These are phyloP conservation scores for Uria lomvia DNA, from an alignment of 2,113 vertebrate species.

Conservation along the genomic window DNA sequence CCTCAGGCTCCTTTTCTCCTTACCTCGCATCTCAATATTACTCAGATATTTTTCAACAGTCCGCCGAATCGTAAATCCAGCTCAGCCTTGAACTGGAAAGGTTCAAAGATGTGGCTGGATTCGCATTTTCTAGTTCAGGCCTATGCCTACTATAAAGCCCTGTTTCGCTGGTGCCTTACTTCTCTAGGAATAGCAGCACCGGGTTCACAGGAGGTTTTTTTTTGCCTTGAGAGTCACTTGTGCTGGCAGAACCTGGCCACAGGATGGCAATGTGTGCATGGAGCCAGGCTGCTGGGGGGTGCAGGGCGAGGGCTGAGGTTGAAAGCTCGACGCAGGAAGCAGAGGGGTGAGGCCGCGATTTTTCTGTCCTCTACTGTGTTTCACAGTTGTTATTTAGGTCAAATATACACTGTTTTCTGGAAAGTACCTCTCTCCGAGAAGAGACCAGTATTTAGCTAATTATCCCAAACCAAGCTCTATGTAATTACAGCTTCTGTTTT, in stretches of 20 bases:
- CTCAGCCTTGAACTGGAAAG: background rate
- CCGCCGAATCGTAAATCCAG: background rate
- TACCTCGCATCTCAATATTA: background rate
- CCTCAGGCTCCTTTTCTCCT: background rate
- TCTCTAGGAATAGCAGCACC: background rate
- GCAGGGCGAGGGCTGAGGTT: background rate
- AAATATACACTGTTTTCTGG: background rate
- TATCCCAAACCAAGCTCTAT: background rate
- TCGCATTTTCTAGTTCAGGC: background rate
- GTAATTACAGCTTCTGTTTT: conserved; percentile 42
- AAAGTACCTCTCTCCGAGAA: background rate
- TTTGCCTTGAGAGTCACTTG: background rate
- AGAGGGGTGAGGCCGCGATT: background rate
- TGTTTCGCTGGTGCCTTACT: background rate
- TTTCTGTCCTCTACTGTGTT: background rate
- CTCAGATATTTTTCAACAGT: background rate
- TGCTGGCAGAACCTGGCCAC: background rate
- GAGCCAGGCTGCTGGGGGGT: background rate
- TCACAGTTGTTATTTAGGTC: background rate
- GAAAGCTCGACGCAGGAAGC: background rate
- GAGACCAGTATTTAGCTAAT: background rate
- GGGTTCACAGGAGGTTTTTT: background rate
- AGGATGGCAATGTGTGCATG: conserved; percentile 26
- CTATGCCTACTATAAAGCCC: fast-evolving
- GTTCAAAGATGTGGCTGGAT: background rate